phyloP scores from a whole-genome alignment of 2,113 vertebrate species.

The Loxodonta africana region DNA sequence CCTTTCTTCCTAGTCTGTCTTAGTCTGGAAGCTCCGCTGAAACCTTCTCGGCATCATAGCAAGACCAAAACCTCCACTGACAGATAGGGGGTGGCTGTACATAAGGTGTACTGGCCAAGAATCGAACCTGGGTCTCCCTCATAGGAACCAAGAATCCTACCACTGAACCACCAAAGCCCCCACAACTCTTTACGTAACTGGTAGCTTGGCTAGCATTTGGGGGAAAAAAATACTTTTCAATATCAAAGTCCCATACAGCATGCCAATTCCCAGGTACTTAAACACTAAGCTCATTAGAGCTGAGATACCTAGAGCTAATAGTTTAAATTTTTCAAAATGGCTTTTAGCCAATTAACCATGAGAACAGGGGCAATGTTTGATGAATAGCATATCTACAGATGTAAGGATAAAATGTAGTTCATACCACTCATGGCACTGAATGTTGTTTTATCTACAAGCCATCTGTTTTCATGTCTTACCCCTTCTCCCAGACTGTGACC shows the following conservation, averaged over 20 bases:
- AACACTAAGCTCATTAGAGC: constrained; percentile 1
- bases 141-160: too few species aligned
- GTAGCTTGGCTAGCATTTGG: background rate
- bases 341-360: background rate
- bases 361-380: background rate
- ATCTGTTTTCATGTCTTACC: background rate
- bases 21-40: too few species aligned
- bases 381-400: background rate
- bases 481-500: too few species aligned
- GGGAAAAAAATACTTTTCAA: background rate
- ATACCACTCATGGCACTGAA: background rate
- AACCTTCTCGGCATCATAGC: too few species aligned
- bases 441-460: background rate
- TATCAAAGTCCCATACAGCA: background rate
- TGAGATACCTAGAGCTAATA: background rate
- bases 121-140: too few species aligned
- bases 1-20: too few species aligned
- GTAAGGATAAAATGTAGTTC: background rate
- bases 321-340: background rate
- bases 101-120: too few species aligned
- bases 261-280: constrained; percentile 1
- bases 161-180: too few species aligned
- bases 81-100: too few species aligned
- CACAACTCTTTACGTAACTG: background rate
- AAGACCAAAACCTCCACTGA: too few species aligned